Conservation (phyloP, 2,113 vertebrate genomes). For the Saimiri boliviensis region DNA sequence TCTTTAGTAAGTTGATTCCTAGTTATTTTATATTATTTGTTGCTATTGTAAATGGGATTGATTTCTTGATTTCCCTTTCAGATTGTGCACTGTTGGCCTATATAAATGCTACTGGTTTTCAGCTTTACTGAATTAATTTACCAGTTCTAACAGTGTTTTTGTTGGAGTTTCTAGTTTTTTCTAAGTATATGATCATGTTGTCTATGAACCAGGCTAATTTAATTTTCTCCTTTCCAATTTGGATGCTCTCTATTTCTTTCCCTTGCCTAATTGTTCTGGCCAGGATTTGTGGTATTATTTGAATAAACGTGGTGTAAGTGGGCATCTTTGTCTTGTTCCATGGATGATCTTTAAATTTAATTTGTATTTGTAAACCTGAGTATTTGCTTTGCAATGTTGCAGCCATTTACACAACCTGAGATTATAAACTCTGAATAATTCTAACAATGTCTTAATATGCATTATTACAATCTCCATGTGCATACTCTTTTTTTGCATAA, state of each 20-base stretch:
- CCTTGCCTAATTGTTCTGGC: not conserved
- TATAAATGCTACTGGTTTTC: not conserved
- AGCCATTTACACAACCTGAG: not conserved
- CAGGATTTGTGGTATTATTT: not conserved
- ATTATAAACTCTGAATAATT: slow-evolving; percentile 13
- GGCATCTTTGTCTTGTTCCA: not conserved
- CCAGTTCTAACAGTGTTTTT: not conserved
- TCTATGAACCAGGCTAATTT: not conserved
- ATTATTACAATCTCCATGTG: not conserved
- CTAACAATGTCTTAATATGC: not conserved
- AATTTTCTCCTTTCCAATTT: not conserved
- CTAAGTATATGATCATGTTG: not conserved
- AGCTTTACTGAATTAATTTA: not conserved
- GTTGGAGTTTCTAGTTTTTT: not conserved
- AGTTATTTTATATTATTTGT: not conserved
- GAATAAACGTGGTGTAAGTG: not conserved
- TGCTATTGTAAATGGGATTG: not conserved
- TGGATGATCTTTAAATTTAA: not conserved
- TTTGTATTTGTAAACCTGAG: not conserved
- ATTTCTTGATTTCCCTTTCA: not conserved
- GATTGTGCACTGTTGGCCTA: not conserved
- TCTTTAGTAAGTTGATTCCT: not conserved
- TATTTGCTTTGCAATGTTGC: slow-evolving; percentile 7
- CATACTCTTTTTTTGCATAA: not conserved
- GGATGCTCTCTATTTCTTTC: not conserved